Base-by-base conservation (phyloP, 2,113 vertebrate genomes). In the Aphyosemion australe region DNA sequence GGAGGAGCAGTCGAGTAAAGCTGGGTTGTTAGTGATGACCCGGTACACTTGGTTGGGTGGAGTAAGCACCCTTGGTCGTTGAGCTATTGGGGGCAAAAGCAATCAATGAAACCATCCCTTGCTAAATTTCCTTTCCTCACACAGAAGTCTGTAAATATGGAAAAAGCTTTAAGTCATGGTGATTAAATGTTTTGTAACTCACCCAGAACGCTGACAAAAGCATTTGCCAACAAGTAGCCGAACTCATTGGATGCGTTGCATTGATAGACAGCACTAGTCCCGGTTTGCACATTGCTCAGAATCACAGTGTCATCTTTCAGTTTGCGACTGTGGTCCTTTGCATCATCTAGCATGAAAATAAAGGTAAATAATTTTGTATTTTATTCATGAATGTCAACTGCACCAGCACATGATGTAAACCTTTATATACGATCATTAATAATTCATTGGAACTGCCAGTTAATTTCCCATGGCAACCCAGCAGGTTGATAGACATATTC, bases 221-320 rank as follows among this genome's bases (percentile, higher is more conserved):
- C 96, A 0, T 99, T 99, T 59, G 94, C 94, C 69, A 99, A 66
- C 74, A 98, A 86, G 84, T 98, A 99, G 73, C 97, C 97, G 60
- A 95, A 97, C 59, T 97, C 94, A 71, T 99, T 99, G 64, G 97
- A 97, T 20, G 94, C 95, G 21, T 98, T 97, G 83, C 97, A 99
- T 69, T 99, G 97, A 83, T 96, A 99, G 13, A 99, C 97, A 0
- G 96, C 93, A 62, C 96, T 99, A 72, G 95, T 95, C 1, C 95
- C 94, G 43, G 95, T 92, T 82, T 95, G 94, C 39, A 98, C 96
- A 0, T 89, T 92, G 64, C 90, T 93, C 72, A 99, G 96, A 67
- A 95, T 95, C 75, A 99, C 93, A 6, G 94, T 95, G 84, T 96
- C 94, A 0, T 91, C 94, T 60, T 96, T 94, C 37, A 97, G 93